Evolutionary conservation across 2,797 vertebrate genomes (phyloP).

Genomic region (Dallia pectoralis): DNA sequence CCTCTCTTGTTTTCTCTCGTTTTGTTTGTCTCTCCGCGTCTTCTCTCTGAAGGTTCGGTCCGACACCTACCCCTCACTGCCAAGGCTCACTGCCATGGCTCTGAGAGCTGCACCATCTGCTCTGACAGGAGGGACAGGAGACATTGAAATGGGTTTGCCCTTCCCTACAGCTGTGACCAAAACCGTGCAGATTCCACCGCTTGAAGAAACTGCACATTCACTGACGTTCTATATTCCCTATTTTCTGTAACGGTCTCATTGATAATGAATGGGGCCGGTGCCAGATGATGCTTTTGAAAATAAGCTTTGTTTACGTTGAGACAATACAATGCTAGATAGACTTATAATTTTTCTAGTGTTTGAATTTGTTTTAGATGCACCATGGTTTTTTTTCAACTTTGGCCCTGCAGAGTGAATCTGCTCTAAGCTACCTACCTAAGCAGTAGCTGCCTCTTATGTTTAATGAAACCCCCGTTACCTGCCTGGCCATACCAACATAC

Average conservation of each 20-base stretch:
- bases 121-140: not conserved
- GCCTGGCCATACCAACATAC: not conserved
- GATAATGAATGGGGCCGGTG: not conserved
- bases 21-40: too few species aligned
- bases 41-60: slow-evolving; percentile 3
- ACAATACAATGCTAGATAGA: too few species aligned
- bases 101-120: not conserved
- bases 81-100: not conserved
- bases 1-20: not conserved
- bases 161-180: not conserved
- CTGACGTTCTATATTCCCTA: not conserved
- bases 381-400: not conserved
- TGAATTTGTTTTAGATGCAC: not conserved
- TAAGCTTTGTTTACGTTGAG: not conserved
- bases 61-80: not conserved
- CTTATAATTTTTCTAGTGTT: not conserved
- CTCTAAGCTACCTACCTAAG: not conserved
- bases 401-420: not conserved
- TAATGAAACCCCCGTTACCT: too few species aligned
- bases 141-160: not conserved
- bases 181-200: not conserved
- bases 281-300: not conserved
- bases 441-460: not conserved
- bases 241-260: not conserved
- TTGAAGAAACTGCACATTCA: not conserved